Conservation (phyloP, 2,113 vertebrate species). For the Cyanoderma ruficeps region DNA sequence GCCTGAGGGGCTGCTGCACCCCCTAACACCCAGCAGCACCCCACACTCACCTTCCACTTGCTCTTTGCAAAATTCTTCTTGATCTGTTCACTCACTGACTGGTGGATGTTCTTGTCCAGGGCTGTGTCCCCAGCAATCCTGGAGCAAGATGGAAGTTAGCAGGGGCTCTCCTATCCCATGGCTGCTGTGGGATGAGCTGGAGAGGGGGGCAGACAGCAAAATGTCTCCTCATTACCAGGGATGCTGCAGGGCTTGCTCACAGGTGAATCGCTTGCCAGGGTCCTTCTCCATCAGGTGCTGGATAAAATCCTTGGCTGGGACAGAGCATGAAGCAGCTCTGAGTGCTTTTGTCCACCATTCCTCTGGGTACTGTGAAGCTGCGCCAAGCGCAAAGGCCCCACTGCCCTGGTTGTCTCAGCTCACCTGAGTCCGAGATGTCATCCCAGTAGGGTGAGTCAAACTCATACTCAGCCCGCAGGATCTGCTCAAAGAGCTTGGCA, state of each 20-base stretch:
- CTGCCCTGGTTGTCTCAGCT: neutral
- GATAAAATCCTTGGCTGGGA: constrained; percentile 95
- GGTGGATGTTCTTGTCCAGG: constrained; percentile 96
- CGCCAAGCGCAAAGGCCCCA: fast-evolving
- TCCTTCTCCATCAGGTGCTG: constrained; percentile 96
- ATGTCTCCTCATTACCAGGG: constrained; percentile 82
- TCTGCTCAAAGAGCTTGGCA: constrained; percentile 97
- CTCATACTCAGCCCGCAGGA: constrained; percentile 93
- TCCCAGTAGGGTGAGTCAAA: constrained; percentile 99
- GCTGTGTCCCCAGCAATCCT: constrained; percentile 98
- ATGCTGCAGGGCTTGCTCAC: constrained; percentile 94
- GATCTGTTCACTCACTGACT: constrained; percentile 97
- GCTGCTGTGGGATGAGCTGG: neutral
- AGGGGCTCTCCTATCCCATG: constrained; percentile 66
- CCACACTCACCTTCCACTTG: constrained; percentile 91
- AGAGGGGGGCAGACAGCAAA: neutral
- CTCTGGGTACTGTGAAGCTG: fast-evolving
- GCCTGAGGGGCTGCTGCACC: neutral
- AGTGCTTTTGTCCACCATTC: neutral
- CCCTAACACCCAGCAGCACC: neutral
- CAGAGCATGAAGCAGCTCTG: neutral
- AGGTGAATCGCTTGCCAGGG: constrained; percentile 86
- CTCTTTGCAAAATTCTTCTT: constrained; percentile 98
- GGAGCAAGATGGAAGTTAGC: neutral
- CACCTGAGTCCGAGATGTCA: constrained; percentile 97